Evolutionary conservation across 2,888 invertebrate species (phyloP).

Genomic region (Deilephila elpenor): DNA sequence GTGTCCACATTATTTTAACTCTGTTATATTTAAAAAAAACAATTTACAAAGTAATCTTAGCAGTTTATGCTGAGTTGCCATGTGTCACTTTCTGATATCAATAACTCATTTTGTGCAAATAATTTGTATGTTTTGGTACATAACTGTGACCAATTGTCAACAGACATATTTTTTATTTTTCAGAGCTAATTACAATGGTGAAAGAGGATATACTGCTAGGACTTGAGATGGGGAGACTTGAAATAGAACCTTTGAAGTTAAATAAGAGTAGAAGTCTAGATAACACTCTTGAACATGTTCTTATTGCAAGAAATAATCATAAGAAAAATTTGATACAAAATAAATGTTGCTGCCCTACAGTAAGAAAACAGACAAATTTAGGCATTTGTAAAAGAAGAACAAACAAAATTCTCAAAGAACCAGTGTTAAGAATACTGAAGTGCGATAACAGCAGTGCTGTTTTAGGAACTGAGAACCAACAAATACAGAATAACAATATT

Average conservation of each 20-base stretch:
- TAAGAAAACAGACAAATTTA: slow-evolving; percentile 56
- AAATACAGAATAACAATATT: slow-evolving; percentile 44
- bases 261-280: slow-evolving; percentile 57
- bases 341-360: slow-evolving; percentile 63
- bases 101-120: neutral
- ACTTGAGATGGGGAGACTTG: slow-evolving; percentile 82
- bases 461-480: slow-evolving; percentile 39
- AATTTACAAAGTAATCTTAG: no score
- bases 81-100: neutral
- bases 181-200: slow-evolving; percentile 60
- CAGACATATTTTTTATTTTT: slow-evolving; percentile 29
- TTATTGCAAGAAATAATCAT: slow-evolving; percentile 37
- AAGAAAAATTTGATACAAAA: slow-evolving; percentile 34
- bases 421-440: slow-evolving; percentile 81
- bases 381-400: slow-evolving; percentile 70
- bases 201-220: slow-evolving; percentile 80
- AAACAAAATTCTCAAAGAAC: slow-evolving; percentile 83
- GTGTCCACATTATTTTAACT: no score
- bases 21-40: no score
- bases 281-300: slow-evolving; percentile 60
- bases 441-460: slow-evolving; percentile 46
- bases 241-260: slow-evolving; percentile 79
- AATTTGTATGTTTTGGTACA: neutral
- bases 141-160: neutral
- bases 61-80: no score